Percentiles rank a stretch among this genome's conserved stretches.
These are phyloP conservation scores for Apamea epomidion DNA, from an alignment of 2,888 invertebrate species.

Conservation along the genomic window DNA sequence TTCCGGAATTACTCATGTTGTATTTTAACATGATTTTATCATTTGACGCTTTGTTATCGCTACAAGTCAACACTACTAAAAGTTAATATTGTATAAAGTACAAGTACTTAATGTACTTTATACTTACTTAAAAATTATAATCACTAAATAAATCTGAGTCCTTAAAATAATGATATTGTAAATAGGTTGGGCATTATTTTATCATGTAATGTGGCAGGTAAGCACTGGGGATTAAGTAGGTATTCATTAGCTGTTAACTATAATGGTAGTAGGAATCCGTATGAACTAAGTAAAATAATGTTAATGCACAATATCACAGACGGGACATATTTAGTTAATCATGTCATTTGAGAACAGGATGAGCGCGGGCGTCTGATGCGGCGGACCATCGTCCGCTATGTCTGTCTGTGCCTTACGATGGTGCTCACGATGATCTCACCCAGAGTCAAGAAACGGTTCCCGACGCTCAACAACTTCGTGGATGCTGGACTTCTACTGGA, in stretches of 20 bases:
- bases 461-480: constrained; percentile 95
- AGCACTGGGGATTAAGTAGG: not conserved
- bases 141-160: constrained; percentile 3
- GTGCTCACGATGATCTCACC: constrained; percentile 96
- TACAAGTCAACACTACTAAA: not conserved
- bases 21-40: constrained; percentile 21
- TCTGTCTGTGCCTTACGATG: constrained; percentile 96
- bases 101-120: not conserved
- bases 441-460: constrained; percentile 96
- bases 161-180: not conserved
- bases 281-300: constrained; percentile 11
- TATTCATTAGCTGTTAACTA: not conserved
- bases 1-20: constrained; percentile 27
- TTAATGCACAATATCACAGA: constrained; percentile 15
- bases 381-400: constrained; percentile 95
- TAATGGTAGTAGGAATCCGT: not conserved
- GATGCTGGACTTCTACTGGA: constrained; percentile 95
- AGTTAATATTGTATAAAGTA: not conserved
- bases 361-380: constrained; percentile 95
- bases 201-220: not conserved
- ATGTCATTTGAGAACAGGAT: constrained; percentile 88
- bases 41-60: constrained; percentile 18
- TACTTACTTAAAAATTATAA: not conserved
- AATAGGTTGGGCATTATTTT: not conserved
- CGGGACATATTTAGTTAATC: constrained; percentile 61